These are phyloP conservation scores for Scopus umbretta DNA, from an alignment of 2,113 vertebrate species.

Conservation along the genomic window DNA sequence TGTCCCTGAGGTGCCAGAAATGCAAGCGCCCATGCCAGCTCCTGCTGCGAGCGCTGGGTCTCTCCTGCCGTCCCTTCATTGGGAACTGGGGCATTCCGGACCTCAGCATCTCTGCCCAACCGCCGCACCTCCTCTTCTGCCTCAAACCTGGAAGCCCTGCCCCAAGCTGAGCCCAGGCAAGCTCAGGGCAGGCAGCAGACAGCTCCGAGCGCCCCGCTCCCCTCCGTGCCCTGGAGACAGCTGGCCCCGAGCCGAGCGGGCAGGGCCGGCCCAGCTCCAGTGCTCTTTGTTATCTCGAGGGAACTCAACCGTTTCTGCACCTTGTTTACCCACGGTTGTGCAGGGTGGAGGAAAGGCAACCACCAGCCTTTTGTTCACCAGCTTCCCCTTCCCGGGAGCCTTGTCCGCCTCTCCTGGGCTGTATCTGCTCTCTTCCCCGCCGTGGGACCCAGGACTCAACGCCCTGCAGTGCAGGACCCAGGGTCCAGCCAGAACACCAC, in stretches of 20 bases:
- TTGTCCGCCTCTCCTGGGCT: not conserved
- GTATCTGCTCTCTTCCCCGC: not conserved
- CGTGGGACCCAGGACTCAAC: accelerated
- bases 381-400: not conserved
- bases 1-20: not conserved
- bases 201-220: not conserved
- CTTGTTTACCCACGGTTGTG: conserved; percentile 11
- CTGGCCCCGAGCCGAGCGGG: not conserved
- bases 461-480: not conserved
- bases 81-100: not conserved
- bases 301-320: not conserved
- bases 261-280: not conserved
- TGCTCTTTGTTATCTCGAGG: not conserved
- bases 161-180: not conserved
- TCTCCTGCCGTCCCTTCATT: not conserved
- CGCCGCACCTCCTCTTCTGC: not conserved
- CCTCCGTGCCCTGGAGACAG: not conserved
- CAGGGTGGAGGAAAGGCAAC: conserved; percentile 33
- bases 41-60: accelerated
- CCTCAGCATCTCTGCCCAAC: not conserved
- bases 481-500: not conserved
- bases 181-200: not conserved
- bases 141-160: not conserved
- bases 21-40: accelerated
- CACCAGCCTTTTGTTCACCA: conserved; percentile 27